Evolutionary conservation across 2,888 invertebrate genomes (phyloP).

Genomic region (Abscondita cerata): DNA sequence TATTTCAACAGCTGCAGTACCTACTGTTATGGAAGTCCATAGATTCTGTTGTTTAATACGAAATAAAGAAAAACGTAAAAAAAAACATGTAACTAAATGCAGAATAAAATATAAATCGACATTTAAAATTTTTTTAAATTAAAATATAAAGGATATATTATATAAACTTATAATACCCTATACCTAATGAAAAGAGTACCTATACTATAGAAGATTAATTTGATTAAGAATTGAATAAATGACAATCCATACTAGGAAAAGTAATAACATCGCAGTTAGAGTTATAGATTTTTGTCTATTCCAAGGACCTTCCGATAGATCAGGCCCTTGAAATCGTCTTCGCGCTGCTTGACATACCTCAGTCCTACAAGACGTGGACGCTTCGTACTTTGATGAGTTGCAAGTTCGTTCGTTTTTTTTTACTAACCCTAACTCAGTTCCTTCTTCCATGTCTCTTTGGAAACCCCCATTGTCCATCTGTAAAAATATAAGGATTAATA

Average conservation of each 20-base stretch:
- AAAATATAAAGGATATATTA: neutral
- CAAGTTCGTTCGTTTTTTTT: slow-evolving; percentile 18
- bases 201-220: slow-evolving; percentile 50
- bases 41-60: neutral
- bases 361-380: slow-evolving; percentile 50
- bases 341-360: slow-evolving; percentile 55
- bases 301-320: slow-evolving; percentile 61
- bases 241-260: slow-evolving; percentile 61
- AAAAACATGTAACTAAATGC: too few species aligned
- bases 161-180: slow-evolving; percentile 1
- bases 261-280: slow-evolving; percentile 57
- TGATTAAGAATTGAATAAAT: slow-evolving; percentile 54
- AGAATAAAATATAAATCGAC: neutral
- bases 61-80: too few species aligned
- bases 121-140: neutral
- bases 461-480: slow-evolving; percentile 61
- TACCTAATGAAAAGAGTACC: slow-evolving; percentile 21
- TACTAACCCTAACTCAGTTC: slow-evolving; percentile 53
- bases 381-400: slow-evolving; percentile 15
- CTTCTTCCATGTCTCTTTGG: slow-evolving; percentile 49
- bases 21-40: neutral
- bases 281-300: slow-evolving; percentile 61
- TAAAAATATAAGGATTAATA: slow-evolving; percentile 36
- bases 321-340: slow-evolving; percentile 51
- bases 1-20: too few species aligned